Evolutionary conservation across 2,888 invertebrate species (phyloP).

Genomic region (Tipula vernalis): DNA sequence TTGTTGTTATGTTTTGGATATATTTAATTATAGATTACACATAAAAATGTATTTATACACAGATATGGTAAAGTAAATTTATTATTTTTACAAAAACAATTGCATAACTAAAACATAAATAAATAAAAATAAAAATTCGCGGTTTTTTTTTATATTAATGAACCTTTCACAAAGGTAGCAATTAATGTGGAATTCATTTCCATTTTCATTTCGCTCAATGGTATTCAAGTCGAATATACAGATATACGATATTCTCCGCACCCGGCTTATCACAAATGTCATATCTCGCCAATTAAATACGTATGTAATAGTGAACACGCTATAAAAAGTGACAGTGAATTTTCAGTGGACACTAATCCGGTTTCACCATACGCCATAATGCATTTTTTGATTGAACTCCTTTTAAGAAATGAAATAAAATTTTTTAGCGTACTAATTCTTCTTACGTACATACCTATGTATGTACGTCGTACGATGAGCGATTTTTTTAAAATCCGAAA

Average conservation of each 20-base stretch:
- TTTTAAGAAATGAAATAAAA: too few relatives aligned
- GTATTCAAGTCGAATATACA: background rate
- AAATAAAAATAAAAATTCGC: background rate
- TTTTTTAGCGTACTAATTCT: too few relatives aligned
- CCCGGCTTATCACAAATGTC: background rate
- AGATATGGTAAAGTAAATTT: conserved; percentile 8
- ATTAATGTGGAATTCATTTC: conserved; percentile 6
- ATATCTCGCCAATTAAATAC: background rate
- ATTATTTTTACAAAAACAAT: conserved; percentile 5
- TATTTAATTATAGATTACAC: conserved; percentile 9
- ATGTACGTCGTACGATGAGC: too few relatives aligned
- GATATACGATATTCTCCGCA: background rate
- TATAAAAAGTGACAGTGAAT: background rate
- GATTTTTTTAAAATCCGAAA: background rate
- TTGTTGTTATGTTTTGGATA: background rate
- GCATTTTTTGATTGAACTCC: too few relatives aligned
- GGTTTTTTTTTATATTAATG: conserved; percentile 6
- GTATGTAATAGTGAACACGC: too few relatives aligned
- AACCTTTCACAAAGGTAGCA: conserved; percentile 9
- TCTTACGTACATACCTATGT: background rate
- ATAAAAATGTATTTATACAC: background rate
- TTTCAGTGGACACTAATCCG: background rate
- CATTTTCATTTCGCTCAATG: background rate
- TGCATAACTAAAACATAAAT: background rate
- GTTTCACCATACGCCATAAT: background rate